Evolutionary conservation across 1,140 invertebrate species (phyloP), one percentile per base, ranked within the genome.

Genomic region (Batillaria attramentaria): DNA sequence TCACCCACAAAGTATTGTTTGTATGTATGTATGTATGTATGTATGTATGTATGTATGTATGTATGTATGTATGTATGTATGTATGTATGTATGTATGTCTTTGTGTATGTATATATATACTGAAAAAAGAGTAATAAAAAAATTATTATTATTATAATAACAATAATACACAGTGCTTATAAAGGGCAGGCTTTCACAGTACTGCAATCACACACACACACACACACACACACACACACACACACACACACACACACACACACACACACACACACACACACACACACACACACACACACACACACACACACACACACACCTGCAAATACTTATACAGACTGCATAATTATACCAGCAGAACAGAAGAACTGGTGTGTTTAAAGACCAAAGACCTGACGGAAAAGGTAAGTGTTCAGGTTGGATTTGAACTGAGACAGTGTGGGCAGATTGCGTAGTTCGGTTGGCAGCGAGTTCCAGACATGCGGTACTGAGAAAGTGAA

Each of bases 211-310:
- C 46, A 54, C 16, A 54, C 46, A 2, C 16, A 54, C 16, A 16
- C 16, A 54, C 57, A 60, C 57, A 60, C 57, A 60, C 57, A 60
- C 57, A 60, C 57, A 60, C 57, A 60, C 57, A 60, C 57, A 60
- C 57, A 60, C 57, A 60, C 57, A 60, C 57, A 60, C 54, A 60
- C 54, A 60, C 54, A 60, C 54, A 60, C 54, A 60, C 20, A 60
- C 54, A 60, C 54, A 60, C 20, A 6, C 54, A 20, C 54, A 20
- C 54, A 60, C 54, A 60, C 20, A 60, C 54, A 60, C 20, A 60
- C 54, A 60, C 20, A 60, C 54, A 60, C 54, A 60, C 54, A 60
- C 54, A 60, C 57, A 60, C 57, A 60, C 10, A 4, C 57, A 60
- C 57, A 60, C 57, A 60, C 57, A 60, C 57, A 60, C 57, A 60